Base-by-base conservation (phyloP, 2,113 vertebrate genomes). In the Pipa parva region DNA sequence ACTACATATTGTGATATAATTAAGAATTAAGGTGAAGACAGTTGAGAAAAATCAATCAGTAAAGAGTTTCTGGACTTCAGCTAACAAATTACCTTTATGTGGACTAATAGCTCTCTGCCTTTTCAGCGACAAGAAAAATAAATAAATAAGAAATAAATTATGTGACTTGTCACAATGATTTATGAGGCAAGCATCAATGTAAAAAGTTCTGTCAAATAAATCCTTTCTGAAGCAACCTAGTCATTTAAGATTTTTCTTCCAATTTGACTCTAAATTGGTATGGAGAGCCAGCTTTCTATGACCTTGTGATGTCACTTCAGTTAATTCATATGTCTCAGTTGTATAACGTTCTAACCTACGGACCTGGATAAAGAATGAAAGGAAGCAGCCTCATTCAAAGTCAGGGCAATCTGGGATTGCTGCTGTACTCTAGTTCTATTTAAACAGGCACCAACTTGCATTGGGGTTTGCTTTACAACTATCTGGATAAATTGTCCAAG, bases 131-230 rank as follows among this genome's bases (percentile, higher is more conserved):
- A 20, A 13, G 20, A 51, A 50, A 60, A 52, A 60, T 58, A 60
- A 52, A 61, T 70, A 70, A 61, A 70, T 69, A 69, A 54, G 57
- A 59, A 61, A 70, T 36, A 60, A 25, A 59, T 61, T 70, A 70
- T 61, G 58, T 70, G 57, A 48, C 36, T 58, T 70, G 66, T 61
- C 66, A 70, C 58, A 61, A 54, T 61, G 66, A 70, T 70, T 70
- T 70, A 70, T 61, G 58, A 33, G 60, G 58, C 25, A 70, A 58
- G 52, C 49, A 46, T 70, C 66, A 52, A 61, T 54, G 56, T 59
- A 48, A 52, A 70, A 61, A 21, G 42, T 60, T 70, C 58, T 61
- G 66, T 70, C 66, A 61, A 31, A 70, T 9, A 24, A 45, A 70
- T 70, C 66, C 57, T 45, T 54, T 61, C 49, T 45, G 54, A 12